Percentiles rank a stretch among this genome's conserved stretches.
Conservation (phyloP, 2,113 vertebrate genomes). For the Cyprinodon tularosa region DNA sequence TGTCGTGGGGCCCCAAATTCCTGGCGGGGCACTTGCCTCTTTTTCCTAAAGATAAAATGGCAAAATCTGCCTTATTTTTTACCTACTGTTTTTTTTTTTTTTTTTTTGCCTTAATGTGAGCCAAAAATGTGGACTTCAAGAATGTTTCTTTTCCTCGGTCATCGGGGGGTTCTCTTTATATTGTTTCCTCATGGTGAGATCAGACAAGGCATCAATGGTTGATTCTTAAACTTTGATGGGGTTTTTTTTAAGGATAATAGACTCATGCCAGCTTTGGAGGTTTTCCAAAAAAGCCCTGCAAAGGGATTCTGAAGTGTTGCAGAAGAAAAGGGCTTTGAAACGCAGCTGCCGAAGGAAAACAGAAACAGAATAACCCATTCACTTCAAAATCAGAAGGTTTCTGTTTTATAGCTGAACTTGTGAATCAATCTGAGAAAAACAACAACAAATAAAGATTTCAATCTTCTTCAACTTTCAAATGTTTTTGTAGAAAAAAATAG, state of each 20-base stretch:
- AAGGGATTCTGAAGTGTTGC: constrained; percentile 16
- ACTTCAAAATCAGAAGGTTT: constrained; percentile 10
- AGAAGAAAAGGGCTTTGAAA: constrained; percentile 13
- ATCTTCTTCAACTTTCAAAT: constrained; percentile 27
- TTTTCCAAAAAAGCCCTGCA: constrained; percentile 5
- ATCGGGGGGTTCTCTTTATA: background rate
- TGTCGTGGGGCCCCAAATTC: too few species aligned
- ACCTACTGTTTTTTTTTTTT: too few species aligned
- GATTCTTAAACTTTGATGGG: background rate
- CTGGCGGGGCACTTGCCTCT: too few species aligned
- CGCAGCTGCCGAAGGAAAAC: constrained; percentile 10
- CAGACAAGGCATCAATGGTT: constrained; percentile 19
- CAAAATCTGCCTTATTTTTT: too few species aligned
- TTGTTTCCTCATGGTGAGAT: background rate
- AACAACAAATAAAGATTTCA: background rate
- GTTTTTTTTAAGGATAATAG: constrained; percentile 7
- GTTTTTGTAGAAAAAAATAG: constrained; percentile 19
- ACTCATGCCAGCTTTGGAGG: background rate
- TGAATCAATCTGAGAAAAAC: constrained; percentile 16
- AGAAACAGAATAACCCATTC: constrained; percentile 24
- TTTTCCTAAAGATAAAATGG: too few species aligned
- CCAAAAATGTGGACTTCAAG: background rate
- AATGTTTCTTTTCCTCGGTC: background rate
- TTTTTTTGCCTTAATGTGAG: background rate
- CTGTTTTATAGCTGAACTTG: constrained; percentile 13